phyloP scores from a whole-genome alignment of 53 echinoderm and acorn worm species.

The Holothuria scabra region DNA sequence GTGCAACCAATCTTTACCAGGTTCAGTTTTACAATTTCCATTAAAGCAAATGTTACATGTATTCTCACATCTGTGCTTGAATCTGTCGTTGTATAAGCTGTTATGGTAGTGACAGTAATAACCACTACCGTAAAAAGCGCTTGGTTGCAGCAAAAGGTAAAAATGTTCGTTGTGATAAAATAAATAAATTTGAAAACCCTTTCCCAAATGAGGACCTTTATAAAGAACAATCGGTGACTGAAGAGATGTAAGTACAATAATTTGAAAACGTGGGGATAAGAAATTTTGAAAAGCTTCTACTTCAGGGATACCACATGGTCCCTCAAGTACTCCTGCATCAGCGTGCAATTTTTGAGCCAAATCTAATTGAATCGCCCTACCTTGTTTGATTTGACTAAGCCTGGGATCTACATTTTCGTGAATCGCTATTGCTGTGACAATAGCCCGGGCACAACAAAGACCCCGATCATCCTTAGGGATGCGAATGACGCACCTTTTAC shows the following conservation, averaged over 20 bases:
- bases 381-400: slow-evolving; percentile 49
- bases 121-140: slow-evolving; percentile 52
- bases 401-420: slow-evolving; percentile 48
- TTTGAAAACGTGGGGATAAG: too few relatives aligned
- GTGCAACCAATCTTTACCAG: not conserved
- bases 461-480: slow-evolving; percentile 29
- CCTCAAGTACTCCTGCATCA: slow-evolving; percentile 40
- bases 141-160: slow-evolving; percentile 41
- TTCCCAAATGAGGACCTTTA: slow-evolving; percentile 46
- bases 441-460: slow-evolving; percentile 62
- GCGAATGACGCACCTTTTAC: not conserved
- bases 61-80: slow-evolving; percentile 56
- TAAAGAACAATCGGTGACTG: not conserved
- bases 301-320: too few relatives aligned
- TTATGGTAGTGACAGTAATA: slow-evolving; percentile 64
- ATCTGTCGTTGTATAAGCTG: slow-evolving; percentile 50
- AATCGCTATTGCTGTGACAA: slow-evolving; percentile 63
- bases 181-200: slow-evolving; percentile 48
- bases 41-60: slow-evolving; percentile 48
- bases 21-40: slow-evolving; percentile 29
- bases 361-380: slow-evolving; percentile 28
- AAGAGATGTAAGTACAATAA: not conserved
- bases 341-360: slow-evolving; percentile 21
- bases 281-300: too few relatives aligned
- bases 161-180: slow-evolving; percentile 59